Evolutionary conservation across 2,888 invertebrate genomes (phyloP).

Genomic region (Archips crataeganus): DNA sequence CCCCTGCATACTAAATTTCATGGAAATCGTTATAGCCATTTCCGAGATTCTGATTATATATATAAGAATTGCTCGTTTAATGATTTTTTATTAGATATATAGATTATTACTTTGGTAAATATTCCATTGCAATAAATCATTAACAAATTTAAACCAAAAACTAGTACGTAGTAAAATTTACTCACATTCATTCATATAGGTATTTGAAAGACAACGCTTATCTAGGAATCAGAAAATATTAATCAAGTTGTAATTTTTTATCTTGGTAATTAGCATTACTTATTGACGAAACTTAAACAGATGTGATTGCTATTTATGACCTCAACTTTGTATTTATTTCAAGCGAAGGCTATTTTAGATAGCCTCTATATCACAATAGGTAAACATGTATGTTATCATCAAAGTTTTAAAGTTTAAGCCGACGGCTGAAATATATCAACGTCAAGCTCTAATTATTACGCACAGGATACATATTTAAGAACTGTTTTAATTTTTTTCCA

Average conservation of each 20-base stretch:
- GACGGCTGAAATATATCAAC: constrained; percentile 51
- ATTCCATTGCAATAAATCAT: too few species aligned
- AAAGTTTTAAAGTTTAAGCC: constrained; percentile 55
- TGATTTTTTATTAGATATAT: too few species aligned
- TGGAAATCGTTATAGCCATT: too few species aligned
- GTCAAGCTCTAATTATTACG: constrained; percentile 11
- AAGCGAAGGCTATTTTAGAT: constrained; percentile 50
- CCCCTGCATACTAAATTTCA: too few species aligned
- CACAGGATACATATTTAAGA: neutral
- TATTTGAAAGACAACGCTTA: neutral
- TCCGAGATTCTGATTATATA: too few species aligned
- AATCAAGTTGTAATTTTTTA: neutral
- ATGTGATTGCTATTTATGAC: constrained; percentile 52
- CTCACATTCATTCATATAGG: too few species aligned
- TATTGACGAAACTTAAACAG: constrained; percentile 3
- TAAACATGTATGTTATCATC: constrained; percentile 55
- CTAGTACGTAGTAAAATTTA: too few species aligned
- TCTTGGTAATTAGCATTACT: neutral
- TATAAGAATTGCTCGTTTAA: too few species aligned
- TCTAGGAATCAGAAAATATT: neutral
- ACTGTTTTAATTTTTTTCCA: neutral
- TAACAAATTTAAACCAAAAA: too few species aligned
- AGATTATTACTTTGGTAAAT: too few species aligned
- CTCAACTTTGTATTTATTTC: constrained; percentile 60
- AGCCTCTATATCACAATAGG: constrained; percentile 63